Evolutionary conservation across 2,797 vertebrate genomes (phyloP).

Genomic region (Smutsia gigantea): DNA sequence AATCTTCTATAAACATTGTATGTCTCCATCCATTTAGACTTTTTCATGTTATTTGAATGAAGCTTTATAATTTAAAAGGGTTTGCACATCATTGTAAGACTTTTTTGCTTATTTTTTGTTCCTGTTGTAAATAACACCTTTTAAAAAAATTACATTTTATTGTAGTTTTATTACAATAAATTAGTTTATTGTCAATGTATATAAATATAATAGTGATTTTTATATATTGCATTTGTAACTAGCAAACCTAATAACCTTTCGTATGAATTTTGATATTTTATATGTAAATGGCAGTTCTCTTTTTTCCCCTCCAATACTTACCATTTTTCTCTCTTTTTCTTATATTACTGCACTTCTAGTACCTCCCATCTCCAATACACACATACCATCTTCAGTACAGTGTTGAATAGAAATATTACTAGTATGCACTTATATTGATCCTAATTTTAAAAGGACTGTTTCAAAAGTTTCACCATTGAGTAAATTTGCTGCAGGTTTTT

Average conservation of each 20-base stretch:
- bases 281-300: conserved; percentile 27
- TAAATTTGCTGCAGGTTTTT: conserved; percentile 9
- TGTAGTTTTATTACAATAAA: not conserved
- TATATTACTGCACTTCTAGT: not conserved
- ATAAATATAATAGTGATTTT: not conserved
- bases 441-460: conserved; percentile 33
- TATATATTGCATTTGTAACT: conserved; percentile 46
- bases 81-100: not conserved
- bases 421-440: not conserved
- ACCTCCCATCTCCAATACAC: not conserved
- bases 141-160: conserved; percentile 49
- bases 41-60: conserved; percentile 45
- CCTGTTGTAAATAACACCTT: not conserved
- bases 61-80: conserved; percentile 41
- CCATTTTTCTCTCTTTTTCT: conserved; percentile 4
- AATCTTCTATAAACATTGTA: conserved; percentile 12
- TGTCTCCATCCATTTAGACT: not conserved
- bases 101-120: conserved; percentile 27
- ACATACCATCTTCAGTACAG: not conserved
- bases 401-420: conserved; percentile 18
- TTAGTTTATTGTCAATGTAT: conserved; percentile 21
- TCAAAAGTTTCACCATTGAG: conserved; percentile 32
- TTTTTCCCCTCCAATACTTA: not conserved
- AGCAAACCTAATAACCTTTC: conserved; percentile 25
- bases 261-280: conserved; percentile 42